Conservation (phyloP, 2,888 invertebrate genomes). For the Drosophila falleni region DNA sequence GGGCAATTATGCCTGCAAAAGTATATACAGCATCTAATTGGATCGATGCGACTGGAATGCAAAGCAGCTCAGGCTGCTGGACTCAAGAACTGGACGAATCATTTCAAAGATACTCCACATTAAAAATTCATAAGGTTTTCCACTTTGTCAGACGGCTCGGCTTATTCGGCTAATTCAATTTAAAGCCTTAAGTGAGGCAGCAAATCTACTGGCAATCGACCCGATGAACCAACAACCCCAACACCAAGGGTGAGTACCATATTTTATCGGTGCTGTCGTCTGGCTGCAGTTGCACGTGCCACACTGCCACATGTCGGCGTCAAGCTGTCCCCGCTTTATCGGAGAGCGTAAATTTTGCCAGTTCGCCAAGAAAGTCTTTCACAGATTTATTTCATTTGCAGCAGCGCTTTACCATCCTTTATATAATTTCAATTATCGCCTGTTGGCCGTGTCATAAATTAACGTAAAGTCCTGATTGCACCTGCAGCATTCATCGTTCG, state of each 20-base stretch:
- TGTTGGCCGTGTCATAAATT: constrained; percentile 73
- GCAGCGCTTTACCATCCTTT: constrained; percentile 46
- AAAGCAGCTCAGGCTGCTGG: constrained; percentile 26
- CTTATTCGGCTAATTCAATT: constrained; percentile 69
- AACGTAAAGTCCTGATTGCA: constrained; percentile 67
- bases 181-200: constrained; percentile 35
- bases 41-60: constrained; percentile 69
- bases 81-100: constrained; percentile 14
- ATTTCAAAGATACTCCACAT: constrained; percentile 48
- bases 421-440: constrained; percentile 80
- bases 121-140: constrained; percentile 68
- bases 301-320: constrained; percentile 8
- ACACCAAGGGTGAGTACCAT: constrained; percentile 45
- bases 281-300: constrained; percentile 77
- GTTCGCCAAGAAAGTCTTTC: constrained; percentile 45
- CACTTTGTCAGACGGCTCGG: constrained; percentile 24
- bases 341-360: constrained; percentile 61
- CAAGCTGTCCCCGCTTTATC: constrained; percentile 49
- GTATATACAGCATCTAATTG: constrained; percentile 67
- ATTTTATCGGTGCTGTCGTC: constrained; percentile 70
- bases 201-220: constrained; percentile 55
- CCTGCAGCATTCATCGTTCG: constrained; percentile 42
- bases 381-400: constrained; percentile 77
- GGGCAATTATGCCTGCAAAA: constrained; percentile 57
- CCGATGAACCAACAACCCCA: constrained; percentile 11